A percentile compares a stretch with the other conserved stretches of the same genome.
phyloP scores from a whole-genome alignment of 2,888 invertebrate species.

The Caenorhabditis uteleia region DNA sequence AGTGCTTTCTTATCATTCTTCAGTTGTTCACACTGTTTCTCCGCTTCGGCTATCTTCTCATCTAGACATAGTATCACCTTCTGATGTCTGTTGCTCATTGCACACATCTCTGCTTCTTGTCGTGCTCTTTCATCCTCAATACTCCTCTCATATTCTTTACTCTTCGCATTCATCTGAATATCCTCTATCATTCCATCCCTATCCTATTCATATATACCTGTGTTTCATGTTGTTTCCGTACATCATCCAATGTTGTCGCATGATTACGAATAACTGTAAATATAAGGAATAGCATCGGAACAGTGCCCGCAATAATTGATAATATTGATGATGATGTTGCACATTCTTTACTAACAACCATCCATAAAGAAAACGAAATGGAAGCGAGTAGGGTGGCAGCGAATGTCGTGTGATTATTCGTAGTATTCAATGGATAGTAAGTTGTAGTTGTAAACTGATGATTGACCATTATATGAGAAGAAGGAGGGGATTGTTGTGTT shows the following conservation, averaged over 20 bases:
- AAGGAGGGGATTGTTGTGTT: too few relatives aligned
- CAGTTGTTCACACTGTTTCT: slow-evolving; percentile 43
- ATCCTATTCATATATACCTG: slow-evolving; percentile 37
- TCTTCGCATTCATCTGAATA: slow-evolving; percentile 38
- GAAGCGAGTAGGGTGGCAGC: too few relatives aligned
- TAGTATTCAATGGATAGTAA: too few relatives aligned
- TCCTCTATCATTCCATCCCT: not conserved
- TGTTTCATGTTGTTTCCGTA: slow-evolving; percentile 40
- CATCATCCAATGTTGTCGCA: slow-evolving; percentile 33
- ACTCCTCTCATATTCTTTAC: slow-evolving; percentile 39
- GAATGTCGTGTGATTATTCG: too few relatives aligned
- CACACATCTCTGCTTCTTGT: slow-evolving; percentile 42
- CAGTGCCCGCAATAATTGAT: slow-evolving; percentile 27
- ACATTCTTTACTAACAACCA: too few relatives aligned
- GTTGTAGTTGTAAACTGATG: too few relatives aligned
- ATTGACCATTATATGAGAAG: too few relatives aligned
- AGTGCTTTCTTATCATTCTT: slow-evolving; percentile 45
- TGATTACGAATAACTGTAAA: slow-evolving; percentile 52
- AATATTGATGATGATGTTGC: too few relatives aligned
- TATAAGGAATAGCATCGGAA: slow-evolving; percentile 45
- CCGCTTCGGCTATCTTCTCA: slow-evolving; percentile 45
- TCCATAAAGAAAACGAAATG: too few relatives aligned
- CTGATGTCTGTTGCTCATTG: slow-evolving; percentile 46
- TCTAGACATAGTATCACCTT: slow-evolving; percentile 45
- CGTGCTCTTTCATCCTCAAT: slow-evolving; percentile 41